phyloP scores from a whole-genome alignment of 2,888 invertebrate genomes.

The Apamea sordens region DNA sequence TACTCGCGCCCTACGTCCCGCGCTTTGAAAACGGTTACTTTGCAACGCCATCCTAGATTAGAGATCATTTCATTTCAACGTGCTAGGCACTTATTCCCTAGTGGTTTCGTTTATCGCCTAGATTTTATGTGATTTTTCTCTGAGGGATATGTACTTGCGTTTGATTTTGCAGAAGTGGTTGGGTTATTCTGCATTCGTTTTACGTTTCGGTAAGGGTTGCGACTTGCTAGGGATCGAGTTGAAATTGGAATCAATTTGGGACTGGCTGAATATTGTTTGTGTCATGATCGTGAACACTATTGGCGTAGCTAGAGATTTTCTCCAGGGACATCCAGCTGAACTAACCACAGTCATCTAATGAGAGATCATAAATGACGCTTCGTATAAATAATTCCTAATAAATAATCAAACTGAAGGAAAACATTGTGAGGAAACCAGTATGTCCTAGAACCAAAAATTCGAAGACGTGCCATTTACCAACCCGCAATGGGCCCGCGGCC shows the following conservation, averaged over 20 bases:
- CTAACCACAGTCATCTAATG: no score
- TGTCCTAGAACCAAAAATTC: no score
- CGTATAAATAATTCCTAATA: no score
- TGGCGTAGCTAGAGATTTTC: no score
- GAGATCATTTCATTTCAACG: constrained; percentile 67
- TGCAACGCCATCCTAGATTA: constrained; percentile 68
- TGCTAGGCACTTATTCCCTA: constrained; percentile 62
- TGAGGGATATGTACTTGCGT: constrained; percentile 31
- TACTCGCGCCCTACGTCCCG: constrained; percentile 77
- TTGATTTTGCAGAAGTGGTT: constrained; percentile 43
- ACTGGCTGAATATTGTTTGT: constrained; percentile 4
- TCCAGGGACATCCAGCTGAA: no score
- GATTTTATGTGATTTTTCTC: constrained; percentile 61
- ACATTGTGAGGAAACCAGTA: no score
- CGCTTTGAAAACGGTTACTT: constrained; percentile 79
- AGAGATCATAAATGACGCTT: no score
- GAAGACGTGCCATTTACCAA: no score
- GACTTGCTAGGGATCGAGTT: constrained; percentile 17
- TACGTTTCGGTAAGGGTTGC: constrained; percentile 7
- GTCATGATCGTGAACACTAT: background rate
- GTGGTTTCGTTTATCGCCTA: constrained; percentile 63
- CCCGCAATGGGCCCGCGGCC: no score
- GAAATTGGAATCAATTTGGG: constrained; percentile 39
- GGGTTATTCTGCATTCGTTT: constrained; percentile 25
- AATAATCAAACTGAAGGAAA: no score